phyloP scores from a whole-genome alignment of 2,797 vertebrate genomes.

The Enteromius mattozi region DNA sequence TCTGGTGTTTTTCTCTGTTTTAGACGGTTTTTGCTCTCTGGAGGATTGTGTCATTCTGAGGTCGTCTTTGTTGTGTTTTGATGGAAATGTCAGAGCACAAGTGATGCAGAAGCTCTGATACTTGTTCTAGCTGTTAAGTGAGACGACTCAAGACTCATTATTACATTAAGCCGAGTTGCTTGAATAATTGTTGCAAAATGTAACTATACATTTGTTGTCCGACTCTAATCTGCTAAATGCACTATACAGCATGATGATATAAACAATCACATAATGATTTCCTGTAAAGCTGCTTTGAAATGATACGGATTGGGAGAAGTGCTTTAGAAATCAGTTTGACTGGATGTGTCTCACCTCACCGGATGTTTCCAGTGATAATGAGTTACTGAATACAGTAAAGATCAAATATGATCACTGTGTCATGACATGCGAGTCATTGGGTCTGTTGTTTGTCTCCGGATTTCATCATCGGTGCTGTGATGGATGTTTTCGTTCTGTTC shows the following conservation, averaged over 20 bases:
- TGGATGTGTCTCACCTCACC: neutral
- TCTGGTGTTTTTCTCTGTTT: neutral
- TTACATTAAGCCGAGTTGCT: neutral
- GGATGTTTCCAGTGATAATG: neutral
- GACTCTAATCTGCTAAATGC: neutral
- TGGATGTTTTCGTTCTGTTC: neutral
- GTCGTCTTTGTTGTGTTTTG: neutral
- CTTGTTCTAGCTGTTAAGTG: neutral
- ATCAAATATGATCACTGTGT: neutral
- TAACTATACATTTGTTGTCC: neutral
- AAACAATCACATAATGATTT: neutral
- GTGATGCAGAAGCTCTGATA: neutral
- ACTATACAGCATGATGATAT: neutral
- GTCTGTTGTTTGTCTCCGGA: neutral
- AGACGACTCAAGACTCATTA: neutral
- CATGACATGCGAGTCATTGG: neutral
- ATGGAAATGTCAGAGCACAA: neutral
- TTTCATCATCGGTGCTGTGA: neutral
- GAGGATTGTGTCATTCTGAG: neutral
- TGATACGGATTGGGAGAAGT: neutral
- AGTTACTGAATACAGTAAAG: neutral
- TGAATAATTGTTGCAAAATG: neutral
- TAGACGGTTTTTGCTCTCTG: neutral
- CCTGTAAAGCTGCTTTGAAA: neutral
- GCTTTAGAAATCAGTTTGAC: neutral